A percentile compares a stretch with the other conserved stretches of the same genome.
phyloP scores from a whole-genome alignment of 1,140 invertebrate genomes.

The Paraescarpia echinospica region DNA sequence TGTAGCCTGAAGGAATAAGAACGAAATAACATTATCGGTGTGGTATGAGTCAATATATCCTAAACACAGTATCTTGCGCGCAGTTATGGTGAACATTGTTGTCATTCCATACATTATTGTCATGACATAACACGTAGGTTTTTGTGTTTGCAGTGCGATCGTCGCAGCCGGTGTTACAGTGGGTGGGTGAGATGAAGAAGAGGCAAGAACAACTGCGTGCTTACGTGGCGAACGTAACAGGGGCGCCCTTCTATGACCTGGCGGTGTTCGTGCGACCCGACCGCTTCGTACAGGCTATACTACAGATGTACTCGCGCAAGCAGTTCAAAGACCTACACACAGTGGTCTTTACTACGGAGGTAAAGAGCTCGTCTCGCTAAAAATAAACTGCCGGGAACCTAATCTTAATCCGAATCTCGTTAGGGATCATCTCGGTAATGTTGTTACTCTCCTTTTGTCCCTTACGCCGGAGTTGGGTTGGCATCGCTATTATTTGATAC shows the following conservation, averaged over 20 bases:
- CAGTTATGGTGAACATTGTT: not conserved
- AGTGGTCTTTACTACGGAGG: conserved; percentile 42
- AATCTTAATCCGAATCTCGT: not conserved
- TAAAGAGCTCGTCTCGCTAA: conserved; percentile 31
- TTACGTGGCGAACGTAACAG: not conserved
- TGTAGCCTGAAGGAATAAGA: no score
- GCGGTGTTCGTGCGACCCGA: conserved; percentile 49
- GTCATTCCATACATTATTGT: not conserved
- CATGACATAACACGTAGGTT: not conserved
- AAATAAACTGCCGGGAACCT: not conserved
- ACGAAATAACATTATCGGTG: no score
- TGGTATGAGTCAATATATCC: not conserved
- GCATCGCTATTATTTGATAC: no score
- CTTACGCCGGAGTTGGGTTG: no score
- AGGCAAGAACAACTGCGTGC: not conserved
- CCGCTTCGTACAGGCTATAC: conserved; percentile 45
- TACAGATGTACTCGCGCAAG: conserved; percentile 46
- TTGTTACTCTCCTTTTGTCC: no score
- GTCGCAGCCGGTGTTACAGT: conserved; percentile 15
- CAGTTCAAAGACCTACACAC: conserved; percentile 47
- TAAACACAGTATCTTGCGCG: not conserved
- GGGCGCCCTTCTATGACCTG: conserved; percentile 39
- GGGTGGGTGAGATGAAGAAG: not conserved
- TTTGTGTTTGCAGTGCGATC: not conserved
- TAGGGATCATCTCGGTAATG: not conserved